Evolutionary conservation across 1,140 invertebrate species (phyloP).

Genomic region (Lasioglossum albipes): DNA sequence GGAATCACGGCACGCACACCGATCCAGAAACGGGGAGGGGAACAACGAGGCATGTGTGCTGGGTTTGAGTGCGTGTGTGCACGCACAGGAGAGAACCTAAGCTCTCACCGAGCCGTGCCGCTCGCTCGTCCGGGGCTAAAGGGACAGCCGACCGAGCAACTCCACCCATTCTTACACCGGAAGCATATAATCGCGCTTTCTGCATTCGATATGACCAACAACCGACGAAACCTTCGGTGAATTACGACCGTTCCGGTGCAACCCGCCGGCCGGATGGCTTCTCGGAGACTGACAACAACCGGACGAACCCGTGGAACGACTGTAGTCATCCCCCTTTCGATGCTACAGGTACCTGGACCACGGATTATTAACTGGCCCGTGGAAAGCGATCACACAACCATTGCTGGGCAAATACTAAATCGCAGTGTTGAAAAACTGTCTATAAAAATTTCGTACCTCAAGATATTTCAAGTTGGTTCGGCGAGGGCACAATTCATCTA

Average conservation of each 20-base stretch:
- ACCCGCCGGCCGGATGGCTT: constrained; percentile 1
- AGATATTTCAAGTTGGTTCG: no score
- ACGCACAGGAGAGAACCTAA: constrained; percentile 13
- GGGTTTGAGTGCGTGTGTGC: constrained; percentile 12
- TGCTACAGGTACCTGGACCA: neutral
- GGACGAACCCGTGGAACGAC: neutral
- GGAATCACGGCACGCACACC: constrained; percentile 59
- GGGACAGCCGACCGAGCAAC: constrained; percentile 67
- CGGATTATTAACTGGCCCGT: no score
- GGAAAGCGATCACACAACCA: no score
- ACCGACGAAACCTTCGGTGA: constrained; percentile 46
- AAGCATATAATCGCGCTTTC: constrained; percentile 71
- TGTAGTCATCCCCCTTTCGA: neutral
- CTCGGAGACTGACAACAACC: constrained; percentile 13
- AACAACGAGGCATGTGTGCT: neutral
- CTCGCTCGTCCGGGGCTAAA: constrained; percentile 50
- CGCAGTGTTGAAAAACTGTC: no score
- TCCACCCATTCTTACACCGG: constrained; percentile 72
- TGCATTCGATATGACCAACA: constrained; percentile 73
- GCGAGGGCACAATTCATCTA: no score
- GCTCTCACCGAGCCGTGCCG: no score
- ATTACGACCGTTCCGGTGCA: constrained; percentile 53
- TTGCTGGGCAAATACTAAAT: no score
- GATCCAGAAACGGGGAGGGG: neutral
- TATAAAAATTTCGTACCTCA: no score